Base-by-base conservation (phyloP, 1,140 invertebrate genomes). In the Drosophila micromelanica region DNA sequence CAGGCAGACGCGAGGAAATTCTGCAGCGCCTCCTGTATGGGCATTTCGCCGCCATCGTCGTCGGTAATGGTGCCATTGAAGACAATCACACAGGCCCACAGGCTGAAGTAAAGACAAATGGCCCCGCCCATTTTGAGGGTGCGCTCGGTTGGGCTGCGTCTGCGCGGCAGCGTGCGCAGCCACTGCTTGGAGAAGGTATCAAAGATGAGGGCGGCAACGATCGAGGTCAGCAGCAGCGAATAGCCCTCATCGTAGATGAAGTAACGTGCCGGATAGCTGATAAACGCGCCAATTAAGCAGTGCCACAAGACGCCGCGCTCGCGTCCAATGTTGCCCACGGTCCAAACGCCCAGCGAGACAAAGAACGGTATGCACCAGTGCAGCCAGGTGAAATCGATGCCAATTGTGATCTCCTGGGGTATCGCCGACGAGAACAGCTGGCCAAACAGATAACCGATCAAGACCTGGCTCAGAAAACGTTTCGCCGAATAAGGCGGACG, bases 1-100 rank as follows among this genome's bases (percentile, higher is more conserved):
- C 94, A 95, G 9, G 97, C 97, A 8, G 97, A 98, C 1, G 96
- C 97, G 61, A 98, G 95, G 87, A 99, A 98, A 92, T 99, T 97
- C 75, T 96, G 94, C 0, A 98, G 73, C 0, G 97, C 97, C 91
- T 98, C 98, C 56, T 97, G 95, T 5, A 98, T 92, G 61, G 97
- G 97, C 1, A 98, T 95, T 89, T 97, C 95, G 76, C 98, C 97
- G 5, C 97, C 98, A 69, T 98, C 95, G 56, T 95, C 95, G 81
- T 97, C 97, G 1, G 95, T 96, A 12, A 99, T 93, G 43, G 95
- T 96, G 11, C 97, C 97, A 91, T 98, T 98, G 92, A 98, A 98
- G 92, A 97, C 98, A 12, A 99, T 92, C 71, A 95, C 97, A 27
- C 96, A 96, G 20, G 93, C 91, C 95, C 96, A 97, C 1, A 98